Evolutionary conservation across 2,888 invertebrate species (phyloP), one percentile per base, ranked within the genome.

Genomic region (Agriopis aurantiaria): DNA sequence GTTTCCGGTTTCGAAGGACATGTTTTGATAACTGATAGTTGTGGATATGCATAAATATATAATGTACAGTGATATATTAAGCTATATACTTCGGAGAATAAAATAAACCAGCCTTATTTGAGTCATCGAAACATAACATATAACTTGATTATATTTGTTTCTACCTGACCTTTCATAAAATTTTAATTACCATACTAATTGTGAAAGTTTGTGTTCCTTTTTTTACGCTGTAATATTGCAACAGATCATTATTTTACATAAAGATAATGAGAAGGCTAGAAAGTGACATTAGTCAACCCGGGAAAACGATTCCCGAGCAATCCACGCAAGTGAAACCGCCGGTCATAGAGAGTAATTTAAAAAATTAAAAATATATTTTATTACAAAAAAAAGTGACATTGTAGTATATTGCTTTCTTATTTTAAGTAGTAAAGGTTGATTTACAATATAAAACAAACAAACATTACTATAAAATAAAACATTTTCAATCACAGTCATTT

Each of bases 401-500:
- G 3, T 33, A 33, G 3, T 33, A 33, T 33, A 33, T 5, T 33
- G 0, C 14, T 56, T 14, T 53, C 12, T 11, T 53, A 53, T 53
- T 53, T 5, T 1, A 53, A 9, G 11, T 8, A n/a, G 14, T 56
- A 56, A 8, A 23, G 8, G 10, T 5, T 41, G 10, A 66, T 66
- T 66, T 49, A 68, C 48, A 68, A 68, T 33, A 17, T 17, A 53
- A 52, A 52, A 63, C 55, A 61, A 10, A 51, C 8, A n/a, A 1
- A 45, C 52, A 17, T 40, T 33, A 56, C 33, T 33, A 45, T 62
- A 45, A 33, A 62, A 46, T 45, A 46, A 53, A 48, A 48, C 51
- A 48, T 46, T 55, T 56, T 56, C 51, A 62, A 57, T 53, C 53
- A 53, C 17, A 62, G 51, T 46, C 17, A 62, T 62, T 62, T 62